Conservation (phyloP, 2,797 vertebrate species). For the Aldrovandia affinis region DNA sequence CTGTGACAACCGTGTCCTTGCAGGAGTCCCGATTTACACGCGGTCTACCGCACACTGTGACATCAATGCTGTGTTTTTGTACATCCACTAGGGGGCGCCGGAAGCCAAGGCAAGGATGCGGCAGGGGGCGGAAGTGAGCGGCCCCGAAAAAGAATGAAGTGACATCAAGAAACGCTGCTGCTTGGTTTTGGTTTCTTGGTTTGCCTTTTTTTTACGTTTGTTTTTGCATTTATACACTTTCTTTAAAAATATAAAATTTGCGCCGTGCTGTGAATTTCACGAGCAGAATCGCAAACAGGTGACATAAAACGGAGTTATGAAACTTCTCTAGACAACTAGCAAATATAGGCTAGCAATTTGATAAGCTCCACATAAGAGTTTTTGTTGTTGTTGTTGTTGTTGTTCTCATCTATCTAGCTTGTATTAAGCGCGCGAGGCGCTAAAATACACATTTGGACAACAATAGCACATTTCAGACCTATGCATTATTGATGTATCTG, state of each 20-base stretch:
- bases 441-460: too few relatives aligned
- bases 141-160: constrained; percentile 66
- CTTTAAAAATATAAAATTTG: not conserved
- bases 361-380: too few relatives aligned
- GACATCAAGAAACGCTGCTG: constrained; percentile 96
- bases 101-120: constrained; percentile 88
- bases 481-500: too few relatives aligned
- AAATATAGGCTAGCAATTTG: too few relatives aligned
- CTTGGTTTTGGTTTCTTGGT: constrained; percentile 41
- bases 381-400: too few relatives aligned
- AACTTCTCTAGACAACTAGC: too few relatives aligned
- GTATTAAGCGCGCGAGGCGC: too few relatives aligned
- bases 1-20: too few relatives aligned
- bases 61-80: constrained; percentile 25
- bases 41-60: not conserved
- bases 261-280: not conserved
- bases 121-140: constrained; percentile 89
- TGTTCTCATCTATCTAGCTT: too few relatives aligned
- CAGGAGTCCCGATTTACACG: too few relatives aligned
- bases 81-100: constrained; percentile 71
- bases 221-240: not conserved
- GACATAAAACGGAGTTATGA: too few relatives aligned
- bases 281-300: not conserved
- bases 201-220: not conserved
- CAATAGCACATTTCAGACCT: too few relatives aligned